Base-by-base conservation (phyloP, 2,888 invertebrate species). In the Drosophila setosimentum region DNA sequence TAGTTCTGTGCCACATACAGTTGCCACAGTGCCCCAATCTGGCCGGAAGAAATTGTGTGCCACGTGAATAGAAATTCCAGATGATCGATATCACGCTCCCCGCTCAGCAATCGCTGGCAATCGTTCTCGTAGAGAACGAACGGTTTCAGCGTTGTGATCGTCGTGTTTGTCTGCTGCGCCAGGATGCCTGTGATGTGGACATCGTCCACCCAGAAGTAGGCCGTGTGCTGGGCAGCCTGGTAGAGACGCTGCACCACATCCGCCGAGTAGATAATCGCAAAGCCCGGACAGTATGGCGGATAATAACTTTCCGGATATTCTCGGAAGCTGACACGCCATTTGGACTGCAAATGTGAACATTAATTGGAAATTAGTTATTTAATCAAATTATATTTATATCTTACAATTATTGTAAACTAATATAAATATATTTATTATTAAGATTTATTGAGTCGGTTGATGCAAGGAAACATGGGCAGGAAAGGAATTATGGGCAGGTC, bases 171-270 rank as follows among this genome's bases (percentile, higher is more conserved):
- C 76, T 93, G 93, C 80, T 94, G 93, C 16, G 94, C 94, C 64
- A 95, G 90, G 0, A 95, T 93, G 30, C 97, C 97, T 0, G 97
- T 97, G 42, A 97, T 94, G 85, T 96, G 96, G 40, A 96, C 96
- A 92, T 97, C 97, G 90, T 97, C 97, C 58, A 97, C 96, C 97
- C 97, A 97, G 93, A 97, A 97, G 90, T 96, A 97, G 2, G 94
- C 95, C 4, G 94, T 93, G 10, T 92, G 93, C 83, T 95, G 95
- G 1, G 96, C 96, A 54, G 94, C 94, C 63, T 93, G 93, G 58
- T 95, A 95, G 18, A 96, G 92, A 33, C 94, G 93, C 67, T 93
- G 94, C 21, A 94, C 94, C 45, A 95, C 94, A 89, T 96, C 96
- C 49, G 94, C 94, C 0, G 96, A 96, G 87, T 96, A 96, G 16